A percentile compares a stretch with the other conserved stretches of the same genome.
phyloP scores from a whole-genome alignment of 1,140 invertebrate species.

The Aphaenogaster ashmeadi region DNA sequence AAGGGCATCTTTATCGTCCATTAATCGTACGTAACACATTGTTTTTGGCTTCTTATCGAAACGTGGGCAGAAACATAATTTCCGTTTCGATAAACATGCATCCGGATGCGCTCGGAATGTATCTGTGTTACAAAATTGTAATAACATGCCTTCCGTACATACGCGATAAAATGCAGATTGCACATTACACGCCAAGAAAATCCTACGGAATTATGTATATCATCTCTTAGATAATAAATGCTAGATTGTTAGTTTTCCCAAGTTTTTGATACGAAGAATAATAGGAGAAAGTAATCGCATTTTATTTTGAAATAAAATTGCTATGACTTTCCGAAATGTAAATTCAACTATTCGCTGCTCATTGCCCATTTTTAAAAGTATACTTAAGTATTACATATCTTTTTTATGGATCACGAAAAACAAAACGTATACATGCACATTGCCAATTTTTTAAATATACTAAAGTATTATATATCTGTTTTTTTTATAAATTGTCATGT shows the following conservation, averaged over 20 bases:
- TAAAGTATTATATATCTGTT: too few relatives aligned
- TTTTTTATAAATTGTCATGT: too few relatives aligned
- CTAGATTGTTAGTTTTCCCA: too few relatives aligned
- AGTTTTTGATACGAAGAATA: not conserved
- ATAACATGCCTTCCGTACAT: not conserved
- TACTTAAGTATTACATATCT: not conserved
- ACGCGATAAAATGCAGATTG: not conserved
- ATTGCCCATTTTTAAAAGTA: not conserved
- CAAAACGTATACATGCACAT: not conserved
- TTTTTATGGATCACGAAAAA: not conserved
- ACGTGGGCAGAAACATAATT: slow-evolving; percentile 24
- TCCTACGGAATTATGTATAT: not conserved
- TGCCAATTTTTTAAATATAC: too few relatives aligned
- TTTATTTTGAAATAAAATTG: slow-evolving; percentile 3
- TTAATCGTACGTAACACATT: not conserved
- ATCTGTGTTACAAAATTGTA: not conserved
- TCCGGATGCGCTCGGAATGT: slow-evolving; percentile 27
- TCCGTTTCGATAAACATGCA: not conserved
- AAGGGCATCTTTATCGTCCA: not conserved
- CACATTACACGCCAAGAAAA: not conserved
- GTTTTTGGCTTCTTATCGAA: slow-evolving; percentile 29
- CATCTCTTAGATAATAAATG: too few relatives aligned
- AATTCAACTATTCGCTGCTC: not conserved
- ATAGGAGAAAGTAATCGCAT: not conserved
- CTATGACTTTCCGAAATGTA: not conserved